phyloP scores from a whole-genome alignment of 1,140 invertebrate genomes.

The Pachypeltis micranthus region DNA sequence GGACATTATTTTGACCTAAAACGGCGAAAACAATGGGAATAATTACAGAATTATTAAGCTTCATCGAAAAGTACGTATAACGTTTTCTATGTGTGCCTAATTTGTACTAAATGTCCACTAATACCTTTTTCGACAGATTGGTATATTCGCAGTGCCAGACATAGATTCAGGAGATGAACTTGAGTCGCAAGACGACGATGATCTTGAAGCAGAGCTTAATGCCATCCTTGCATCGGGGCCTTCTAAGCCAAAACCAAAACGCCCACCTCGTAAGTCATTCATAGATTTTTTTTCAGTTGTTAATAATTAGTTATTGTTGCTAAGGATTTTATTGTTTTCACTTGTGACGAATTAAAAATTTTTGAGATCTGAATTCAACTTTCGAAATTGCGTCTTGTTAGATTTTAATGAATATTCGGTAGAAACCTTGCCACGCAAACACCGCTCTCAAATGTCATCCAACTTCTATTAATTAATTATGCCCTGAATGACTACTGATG shows the following conservation, averaged over 20 bases:
- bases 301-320: neutral
- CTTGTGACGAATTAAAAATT: neutral
- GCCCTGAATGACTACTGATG: too few species aligned
- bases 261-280: slow-evolving; percentile 30
- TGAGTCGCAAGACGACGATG: slow-evolving; percentile 55
- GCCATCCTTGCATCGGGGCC: slow-evolving; percentile 46
- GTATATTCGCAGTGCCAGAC: slow-evolving; percentile 62
- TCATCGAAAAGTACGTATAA: too few species aligned
- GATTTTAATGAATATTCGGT: slow-evolving; percentile 1
- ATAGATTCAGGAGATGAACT: slow-evolving; percentile 42
- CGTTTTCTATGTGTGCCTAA: too few species aligned
- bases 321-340: neutral
- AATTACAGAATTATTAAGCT: too few species aligned
- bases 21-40: too few species aligned
- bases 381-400: too few species aligned
- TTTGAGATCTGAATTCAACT: too few species aligned
- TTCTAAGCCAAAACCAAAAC: slow-evolving; percentile 20
- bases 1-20: too few species aligned
- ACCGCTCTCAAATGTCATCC: too few species aligned
- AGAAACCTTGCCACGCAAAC: neutral
- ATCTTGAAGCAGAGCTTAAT: slow-evolving; percentile 74
- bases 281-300: slow-evolving; percentile 12
- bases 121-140: slow-evolving; percentile 48
- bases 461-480: too few species aligned
- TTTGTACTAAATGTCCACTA: too few species aligned